Base-by-base conservation (phyloP, 2,888 invertebrate species). In the Rhorus exstirpatorius region DNA sequence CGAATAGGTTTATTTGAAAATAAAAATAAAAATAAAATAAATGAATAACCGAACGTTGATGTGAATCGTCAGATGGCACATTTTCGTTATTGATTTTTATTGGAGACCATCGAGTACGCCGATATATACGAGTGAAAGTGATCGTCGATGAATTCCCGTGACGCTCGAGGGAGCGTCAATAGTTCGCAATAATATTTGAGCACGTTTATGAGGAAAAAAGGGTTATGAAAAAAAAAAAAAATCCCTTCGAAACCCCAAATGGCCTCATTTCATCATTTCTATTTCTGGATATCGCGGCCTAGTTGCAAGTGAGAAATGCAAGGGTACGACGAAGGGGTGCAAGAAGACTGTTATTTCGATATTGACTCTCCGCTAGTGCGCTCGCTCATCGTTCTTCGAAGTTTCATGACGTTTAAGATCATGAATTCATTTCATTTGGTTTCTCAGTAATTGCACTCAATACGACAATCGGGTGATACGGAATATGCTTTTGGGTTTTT, bases 231-330 rank as follows among this genome's bases (percentile, higher is more conserved):
- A 8, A 14, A 14, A 35, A 21, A 53, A 63, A 26, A 26, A 49
- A n/a, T 24, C n/a, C 44, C 14, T 26, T 10, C 49, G 46, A 24
- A 65, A 17, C 41, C 26, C 58, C 31, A 26, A 41, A 41, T 55
- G 55, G 53, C 24, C 55, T 55, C 55, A 12, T 55, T 71, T 55
- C 44, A 14, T 24, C 10, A 81, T 86, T 88, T 88, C 87, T 85
- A 88, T 88, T 88, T 86, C 85, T 78, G 85, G 86, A n/a, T 65
- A 38, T 44, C 17, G 38, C 87, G 89, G 84, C 88, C 88, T 89
- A 89, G 79, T 89, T 89, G 85, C 79, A 67, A n/a, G n/a, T n/a
- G 71, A 83, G 78, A 65, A 19, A 41, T 4, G 12, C 1, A 41
- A 6, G 14, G 14, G 26, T 3, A 31, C 35, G 7, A 8, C 35